phyloP scores from a whole-genome alignment of 2,888 invertebrate genomes.

The Diplazon laetatorius region DNA sequence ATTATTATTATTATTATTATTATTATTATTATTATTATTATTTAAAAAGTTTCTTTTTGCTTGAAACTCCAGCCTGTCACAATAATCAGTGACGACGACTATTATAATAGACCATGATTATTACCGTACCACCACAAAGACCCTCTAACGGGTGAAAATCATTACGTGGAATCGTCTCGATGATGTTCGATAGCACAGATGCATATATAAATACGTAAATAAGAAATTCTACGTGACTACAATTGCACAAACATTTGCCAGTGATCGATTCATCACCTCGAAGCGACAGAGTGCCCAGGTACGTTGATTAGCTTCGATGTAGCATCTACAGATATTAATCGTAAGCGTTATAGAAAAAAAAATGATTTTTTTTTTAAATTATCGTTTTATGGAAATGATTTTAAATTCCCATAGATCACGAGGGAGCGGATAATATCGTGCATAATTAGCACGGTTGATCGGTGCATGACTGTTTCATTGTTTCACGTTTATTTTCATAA shows the following conservation, averaged over 20 bases:
- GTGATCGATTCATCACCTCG: neutral
- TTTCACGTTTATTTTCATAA: slow-evolving; percentile 56
- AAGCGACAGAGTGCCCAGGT: neutral
- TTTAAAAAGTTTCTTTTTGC: too few species aligned
- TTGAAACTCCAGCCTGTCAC: neutral
- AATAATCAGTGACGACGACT: slow-evolving; percentile 17
- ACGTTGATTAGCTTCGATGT: neutral
- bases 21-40: too few species aligned
- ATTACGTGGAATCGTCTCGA: slow-evolving; percentile 15
- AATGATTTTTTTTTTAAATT: too few species aligned
- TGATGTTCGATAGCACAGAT: slow-evolving; percentile 11
- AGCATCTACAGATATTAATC: slow-evolving; percentile 1
- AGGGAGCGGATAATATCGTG: slow-evolving; percentile 26
- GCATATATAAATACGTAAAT: neutral
- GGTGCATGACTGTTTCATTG: slow-evolving; percentile 48
- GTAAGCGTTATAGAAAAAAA: neutral
- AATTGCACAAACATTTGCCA: neutral
- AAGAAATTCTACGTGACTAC: neutral
- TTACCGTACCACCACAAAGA: too few species aligned
- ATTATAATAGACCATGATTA: slow-evolving; percentile 10
- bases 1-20: too few species aligned
- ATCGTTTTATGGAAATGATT: slow-evolving; percentile 12
- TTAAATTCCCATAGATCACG: slow-evolving; percentile 27
- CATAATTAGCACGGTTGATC: slow-evolving; percentile 47
- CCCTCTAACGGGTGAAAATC: neutral